Base-by-base conservation (phyloP, 30 jellyfish, hydroid and myxozoan species). In the Pelagia noctiluca region DNA sequence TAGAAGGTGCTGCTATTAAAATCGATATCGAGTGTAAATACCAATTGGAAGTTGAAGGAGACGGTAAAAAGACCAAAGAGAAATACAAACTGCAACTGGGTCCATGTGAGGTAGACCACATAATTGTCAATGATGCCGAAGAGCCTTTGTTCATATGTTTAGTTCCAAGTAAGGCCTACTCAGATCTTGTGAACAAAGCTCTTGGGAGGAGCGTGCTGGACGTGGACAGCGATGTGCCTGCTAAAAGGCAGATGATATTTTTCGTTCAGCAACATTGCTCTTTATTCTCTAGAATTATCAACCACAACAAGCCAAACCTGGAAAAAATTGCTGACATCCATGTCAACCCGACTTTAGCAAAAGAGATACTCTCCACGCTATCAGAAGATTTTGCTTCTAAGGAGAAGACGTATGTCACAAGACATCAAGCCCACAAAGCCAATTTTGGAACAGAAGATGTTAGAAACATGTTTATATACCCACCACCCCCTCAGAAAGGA, bases 401-500 rank as follows among this genome's bases (percentile, higher is more conserved):
- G n/a, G 16, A 29, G 36, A 57, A 54, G 33, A 60, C 13, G 29
- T 57, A 76, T 29, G 22, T 5, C 22, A 54, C 71, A 61, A 54
- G 88, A 42, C 24, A 47, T 22, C 22, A 71, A 46, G 12, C 76
- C 3, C 35, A 25, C 25, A n/a, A 75, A 18, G 34, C 68, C 0
- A 60, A n/a, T n/a, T n/a, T n/a, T n/a, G n/a, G n/a, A n/a, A n/a
- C n/a, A n/a, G 25, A 23, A 32, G 19, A 31, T 0, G 35, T 83
- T 1, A 63, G 50, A 23, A 93, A 97, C 21, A 18, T 93, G 37
- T 91, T 93, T 54, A 89, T 88, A 0, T 93, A 87, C 63, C 99
- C 97, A 0, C 67, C 76, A 47, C 95, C 99, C 30, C 77, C 95
- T 0, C 49, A 25, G 49, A 73, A 80, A 38, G 99, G 99, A 0